A percentile compares a stretch with the other conserved stretches of the same genome.
Evolutionary conservation across 2,113 vertebrate genomes (phyloP).

Genomic region (Oreochromis spilurus): DNA sequence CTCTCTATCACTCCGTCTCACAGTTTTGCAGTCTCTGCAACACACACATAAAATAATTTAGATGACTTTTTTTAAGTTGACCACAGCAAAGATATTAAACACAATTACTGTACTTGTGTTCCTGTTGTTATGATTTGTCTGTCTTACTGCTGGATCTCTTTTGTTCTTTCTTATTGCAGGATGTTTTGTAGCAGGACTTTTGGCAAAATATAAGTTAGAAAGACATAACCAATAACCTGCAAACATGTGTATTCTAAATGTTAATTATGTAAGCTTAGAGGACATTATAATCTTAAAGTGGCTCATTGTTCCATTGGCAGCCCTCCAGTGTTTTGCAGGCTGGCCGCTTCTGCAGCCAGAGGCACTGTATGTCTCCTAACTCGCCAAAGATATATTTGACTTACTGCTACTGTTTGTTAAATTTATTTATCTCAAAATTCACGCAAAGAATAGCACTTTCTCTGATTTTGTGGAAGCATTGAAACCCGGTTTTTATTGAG

Average conservation of each 20-base stretch:
- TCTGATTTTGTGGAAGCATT: not conserved
- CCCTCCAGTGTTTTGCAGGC: not conserved
- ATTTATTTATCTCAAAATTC: slow-evolving; percentile 1
- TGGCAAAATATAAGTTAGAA: not conserved
- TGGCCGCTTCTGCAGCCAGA: slow-evolving; percentile 15
- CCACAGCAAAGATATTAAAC: not conserved
- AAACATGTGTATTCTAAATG: not conserved
- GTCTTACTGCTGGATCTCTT: not conserved
- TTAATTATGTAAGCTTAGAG: not conserved
- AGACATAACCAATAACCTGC: not conserved
- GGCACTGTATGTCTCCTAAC: slow-evolving; percentile 2
- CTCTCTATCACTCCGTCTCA: not conserved
- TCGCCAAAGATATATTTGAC: slow-evolving; percentile 13
- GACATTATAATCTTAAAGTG: slow-evolving; percentile 22
- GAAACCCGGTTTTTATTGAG: not conserved
- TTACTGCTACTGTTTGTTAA: not conserved
- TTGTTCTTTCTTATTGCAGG: not conserved
- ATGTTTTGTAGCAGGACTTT: not conserved
- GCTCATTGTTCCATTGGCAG: slow-evolving; percentile 22
- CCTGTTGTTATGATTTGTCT: not conserved
- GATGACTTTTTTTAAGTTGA: slow-evolving; percentile 11
- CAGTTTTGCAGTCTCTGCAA: not conserved
- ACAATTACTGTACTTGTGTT: not conserved
- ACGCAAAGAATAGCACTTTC: not conserved
- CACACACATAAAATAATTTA: not conserved